Conservation (phyloP, 2,113 vertebrate species). For the Eurystomus gularis region DNA sequence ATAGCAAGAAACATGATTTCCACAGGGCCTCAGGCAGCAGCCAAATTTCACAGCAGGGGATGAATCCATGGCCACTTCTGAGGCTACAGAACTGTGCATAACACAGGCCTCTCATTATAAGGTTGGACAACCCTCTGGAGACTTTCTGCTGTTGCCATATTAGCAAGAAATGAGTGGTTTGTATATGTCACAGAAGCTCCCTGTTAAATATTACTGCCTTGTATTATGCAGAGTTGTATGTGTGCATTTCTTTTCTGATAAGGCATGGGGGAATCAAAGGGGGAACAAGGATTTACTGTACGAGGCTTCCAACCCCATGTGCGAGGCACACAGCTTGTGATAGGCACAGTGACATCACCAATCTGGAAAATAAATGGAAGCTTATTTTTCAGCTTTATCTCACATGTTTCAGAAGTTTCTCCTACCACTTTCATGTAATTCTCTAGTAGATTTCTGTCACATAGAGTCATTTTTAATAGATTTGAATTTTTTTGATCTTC, state of each 20-base stretch:
- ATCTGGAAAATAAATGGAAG: conserved; percentile 8
- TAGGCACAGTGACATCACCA: background rate
- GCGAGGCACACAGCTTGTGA: background rate
- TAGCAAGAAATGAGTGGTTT: conserved; percentile 55
- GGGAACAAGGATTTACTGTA: background rate
- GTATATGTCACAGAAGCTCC: background rate
- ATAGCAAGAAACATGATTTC: conserved; percentile 59
- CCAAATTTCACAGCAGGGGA: conserved; percentile 59
- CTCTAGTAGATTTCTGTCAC: conserved; percentile 49
- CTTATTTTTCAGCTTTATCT: conserved; percentile 21
- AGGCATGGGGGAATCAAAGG: background rate
- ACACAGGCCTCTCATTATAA: conserved; percentile 44
- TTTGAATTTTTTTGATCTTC: conserved; percentile 63
- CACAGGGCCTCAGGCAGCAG: conserved; percentile 54
- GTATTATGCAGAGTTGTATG: background rate
- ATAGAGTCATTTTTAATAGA: conserved; percentile 44
- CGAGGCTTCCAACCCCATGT: background rate
- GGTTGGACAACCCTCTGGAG: conserved; percentile 54
- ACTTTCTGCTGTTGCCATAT: conserved; percentile 37
- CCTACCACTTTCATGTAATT: conserved; percentile 37
- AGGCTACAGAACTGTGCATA: conserved; percentile 6
- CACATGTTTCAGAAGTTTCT: background rate
- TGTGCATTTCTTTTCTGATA: conserved; percentile 32
- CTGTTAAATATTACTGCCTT: conserved; percentile 24
- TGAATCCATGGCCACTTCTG: conserved; percentile 46